Evolutionary conservation across 2,113 vertebrate genomes (phyloP).

Genomic region (Ptilonorhynchus violaceus): DNA sequence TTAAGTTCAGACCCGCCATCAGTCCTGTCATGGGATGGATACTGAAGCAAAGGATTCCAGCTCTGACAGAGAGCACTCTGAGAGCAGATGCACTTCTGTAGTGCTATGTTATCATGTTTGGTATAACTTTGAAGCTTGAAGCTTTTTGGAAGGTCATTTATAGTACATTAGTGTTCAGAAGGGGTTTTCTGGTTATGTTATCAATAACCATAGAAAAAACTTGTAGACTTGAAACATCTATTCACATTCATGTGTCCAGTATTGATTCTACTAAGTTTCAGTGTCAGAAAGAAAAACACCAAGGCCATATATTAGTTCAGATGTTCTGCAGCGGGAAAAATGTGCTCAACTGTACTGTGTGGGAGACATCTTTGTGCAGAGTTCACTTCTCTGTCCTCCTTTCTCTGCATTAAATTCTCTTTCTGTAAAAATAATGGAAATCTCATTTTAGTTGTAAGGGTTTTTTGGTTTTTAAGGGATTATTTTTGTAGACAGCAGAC

Average conservation of each 20-base stretch:
- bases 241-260: neutral
- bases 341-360: neutral
- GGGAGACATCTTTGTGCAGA: neutral
- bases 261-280: neutral
- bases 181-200: neutral
- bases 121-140: neutral
- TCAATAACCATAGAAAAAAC: neutral
- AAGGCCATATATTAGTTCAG: neutral
- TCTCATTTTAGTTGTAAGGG: neutral
- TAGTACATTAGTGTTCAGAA: neutral
- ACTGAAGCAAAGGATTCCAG: neutral
- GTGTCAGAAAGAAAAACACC: neutral
- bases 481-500: neutral
- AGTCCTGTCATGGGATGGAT: neutral
- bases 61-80: neutral
- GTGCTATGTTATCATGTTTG: neutral
- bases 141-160: neutral
- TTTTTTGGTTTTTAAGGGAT: neutral
- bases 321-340: neutral
- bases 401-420: neutral
- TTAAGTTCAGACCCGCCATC: neutral
- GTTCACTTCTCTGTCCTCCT: neutral
- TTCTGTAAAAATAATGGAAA: neutral
- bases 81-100: neutral
- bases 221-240: neutral